Percentiles rank a stretch among this genome's conserved stretches.
Evolutionary conservation across 2,797 vertebrate genomes (phyloP).

Genomic region (Melanotaenia trifasciata): DNA sequence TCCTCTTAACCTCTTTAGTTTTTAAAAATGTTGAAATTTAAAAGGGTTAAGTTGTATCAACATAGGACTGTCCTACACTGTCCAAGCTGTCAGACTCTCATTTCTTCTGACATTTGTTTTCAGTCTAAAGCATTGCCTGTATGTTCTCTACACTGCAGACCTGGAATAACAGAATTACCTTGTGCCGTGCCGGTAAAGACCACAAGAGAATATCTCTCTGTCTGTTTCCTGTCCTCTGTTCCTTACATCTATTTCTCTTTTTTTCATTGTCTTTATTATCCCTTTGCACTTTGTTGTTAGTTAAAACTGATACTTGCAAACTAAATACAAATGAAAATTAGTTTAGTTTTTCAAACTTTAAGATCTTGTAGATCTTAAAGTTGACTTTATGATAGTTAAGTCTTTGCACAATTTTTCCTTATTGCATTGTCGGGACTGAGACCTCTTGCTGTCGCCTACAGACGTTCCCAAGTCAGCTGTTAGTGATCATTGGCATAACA

Average conservation of each 20-base stretch:
- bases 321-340: not conserved
- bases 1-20: too few relatives aligned
- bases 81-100: constrained; percentile 40
- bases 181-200: constrained; percentile 51
- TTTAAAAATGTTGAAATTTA: too few relatives aligned
- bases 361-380: too few relatives aligned
- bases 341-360: not conserved
- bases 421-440: not conserved
- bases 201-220: constrained; percentile 48
- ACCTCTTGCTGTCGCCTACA: constrained; percentile 30
- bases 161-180: constrained; percentile 83
- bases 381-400: not conserved
- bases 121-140: constrained; percentile 78
- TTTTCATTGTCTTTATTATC: not conserved
- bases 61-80: constrained; percentile 5
- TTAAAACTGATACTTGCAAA: not conserved
- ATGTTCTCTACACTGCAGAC: constrained; percentile 78
- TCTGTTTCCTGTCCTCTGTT: constrained; percentile 50
- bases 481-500: constrained; percentile 58
- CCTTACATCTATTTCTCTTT: constrained; percentile 15
- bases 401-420: not conserved
- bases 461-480: constrained; percentile 30
- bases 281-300: not conserved
- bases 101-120: constrained; percentile 85
- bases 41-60: too few relatives aligned